Evolutionary conservation across 1,140 invertebrate genomes (phyloP), one percentile per base, ranked within the genome.

Genomic region (Monomorium pharaonis): DNA sequence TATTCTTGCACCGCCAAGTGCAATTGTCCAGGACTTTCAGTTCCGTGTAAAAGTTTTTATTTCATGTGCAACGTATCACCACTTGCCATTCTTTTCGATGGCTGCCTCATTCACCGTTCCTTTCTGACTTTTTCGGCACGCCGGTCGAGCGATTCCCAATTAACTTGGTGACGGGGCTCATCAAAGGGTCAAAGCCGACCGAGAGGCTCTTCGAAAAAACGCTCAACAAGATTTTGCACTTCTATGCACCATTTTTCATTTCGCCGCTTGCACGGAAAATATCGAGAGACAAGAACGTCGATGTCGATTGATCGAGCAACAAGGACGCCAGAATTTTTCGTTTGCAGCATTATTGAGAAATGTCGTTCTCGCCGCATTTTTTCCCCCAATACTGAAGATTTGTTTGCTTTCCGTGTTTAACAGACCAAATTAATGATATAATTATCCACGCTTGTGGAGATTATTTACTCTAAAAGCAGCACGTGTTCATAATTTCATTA

Each of bases 181-280:
- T 54, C 37, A 56, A 89, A 76, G 47, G 54, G 27, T 86, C 21
- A 86, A 89, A 89, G 58, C 81, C 58, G 42, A 27, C 74, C 44
- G 42, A 83, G 47, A 47, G 72, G 24, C 74, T 60, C 56, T 72
- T 47, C 51, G 37, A 37, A 37, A 56, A 84, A 75, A 30, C 69
- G 30, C 51, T 85, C 75, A 80, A 80, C 84, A 67, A 67, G 84
- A 80, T 80, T 85, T 81, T 85, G 75, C 62, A 85, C 75, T 80
- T 27, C 51, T 81, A 78, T 80, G 67, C 62, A 42, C 62, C 76
- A 89, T 86, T 89, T 88, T 89, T 89, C 87, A 88, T 86, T 89
- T 88, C 58, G 16, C 49, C 75, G 58, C 47, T 83, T 21, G 51
- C 27, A 72, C 56, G 70, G 54, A 49, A 86, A 89, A 89, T 80